Evolutionary conservation across 1,140 invertebrate species (phyloP), one percentile per base, ranked within the genome.

Genomic region (Orchesella cincta): DNA sequence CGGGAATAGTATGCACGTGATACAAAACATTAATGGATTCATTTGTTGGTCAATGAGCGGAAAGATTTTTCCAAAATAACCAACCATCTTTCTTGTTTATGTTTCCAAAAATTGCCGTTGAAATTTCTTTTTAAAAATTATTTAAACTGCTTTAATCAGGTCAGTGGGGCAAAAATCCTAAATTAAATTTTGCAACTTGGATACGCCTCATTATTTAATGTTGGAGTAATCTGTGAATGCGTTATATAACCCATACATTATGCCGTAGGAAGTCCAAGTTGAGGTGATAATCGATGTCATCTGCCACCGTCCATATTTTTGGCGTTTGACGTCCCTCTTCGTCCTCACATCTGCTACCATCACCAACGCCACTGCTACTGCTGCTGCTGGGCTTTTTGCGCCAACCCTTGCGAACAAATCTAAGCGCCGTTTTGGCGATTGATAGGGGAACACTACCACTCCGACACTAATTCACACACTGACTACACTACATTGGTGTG

Each of bases 271-370:
- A 81, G 57, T 79, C 78, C 46, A 79, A 62, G 64, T 73, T 78
- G n/a, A 77, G 57, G 8, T 67, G 62, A 76, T 73, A 81, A 35
- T 81, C 77, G 46, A 81, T 80, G 51, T 81, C 78, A 54, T 81
- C 80, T 71, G 73, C 79, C 76, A 81, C 80, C 57, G 80, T 81
- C 80, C 80, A 81, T 81, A 81, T 75, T 80, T 72, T 79, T 67
- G 62, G 33, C 62, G 33, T 67, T 14, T 67, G 62, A 29, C 26
- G 74, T 54, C 74, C 46, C 46, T 75, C 54, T 67, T 76, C 29
- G 52, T 71, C 52, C 72, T 20, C 8, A 46, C 26, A 31, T 14
- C 62, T 67, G 31, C 8, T 33, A 31, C 28, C 26, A 5, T 3
- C 26, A 67, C 14, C 26, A 33, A 26, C 62, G n/a, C 62, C 62